A percentile compares a stretch with the other conserved stretches of the same genome.
These are phyloP conservation scores for Oryzias melastigma DNA, from an alignment of 2,113 vertebrate genomes.

Conservation along the genomic window DNA sequence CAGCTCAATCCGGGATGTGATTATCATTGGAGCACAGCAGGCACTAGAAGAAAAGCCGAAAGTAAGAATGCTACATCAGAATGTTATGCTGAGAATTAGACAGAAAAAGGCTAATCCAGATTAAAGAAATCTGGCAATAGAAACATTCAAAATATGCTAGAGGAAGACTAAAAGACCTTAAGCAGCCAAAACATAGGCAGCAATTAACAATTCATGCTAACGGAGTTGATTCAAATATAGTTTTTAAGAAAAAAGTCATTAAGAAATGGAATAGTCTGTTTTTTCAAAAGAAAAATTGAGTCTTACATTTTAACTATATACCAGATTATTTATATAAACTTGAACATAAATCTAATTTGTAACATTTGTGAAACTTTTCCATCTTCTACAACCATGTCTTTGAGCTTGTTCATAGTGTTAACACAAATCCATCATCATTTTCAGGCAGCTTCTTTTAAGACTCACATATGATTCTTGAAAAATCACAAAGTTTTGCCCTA, in stretches of 20 bases:
- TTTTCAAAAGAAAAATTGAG: too few relatives aligned
- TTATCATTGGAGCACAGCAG: slow-evolving; percentile 24
- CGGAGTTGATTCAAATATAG: slow-evolving; percentile 1
- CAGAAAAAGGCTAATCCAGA: neutral
- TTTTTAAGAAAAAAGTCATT: slow-evolving; percentile 11
- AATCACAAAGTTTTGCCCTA: slow-evolving; percentile 13
- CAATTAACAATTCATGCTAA: neutral
- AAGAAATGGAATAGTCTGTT: neutral
- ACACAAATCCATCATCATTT: too few relatives aligned
- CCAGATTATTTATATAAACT: too few relatives aligned
- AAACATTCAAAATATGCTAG: slow-evolving; percentile 23
- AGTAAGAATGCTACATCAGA: slow-evolving; percentile 43
- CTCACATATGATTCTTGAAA: neutral
- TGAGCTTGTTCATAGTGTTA: too few relatives aligned
- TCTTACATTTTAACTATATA: too few relatives aligned
- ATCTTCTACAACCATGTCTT: too few relatives aligned
- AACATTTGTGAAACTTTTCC: too few relatives aligned
- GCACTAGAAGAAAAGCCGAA: slow-evolving; percentile 11
- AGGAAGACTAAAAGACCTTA: slow-evolving; percentile 42
- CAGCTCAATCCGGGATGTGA: slow-evolving; percentile 9
- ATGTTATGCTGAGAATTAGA: neutral
- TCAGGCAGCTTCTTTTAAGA: too few relatives aligned
- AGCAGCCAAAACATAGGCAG: slow-evolving; percentile 13
- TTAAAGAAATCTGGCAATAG: neutral
- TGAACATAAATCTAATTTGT: too few relatives aligned